Evolutionary conservation across 2,888 invertebrate genomes (phyloP), one percentile per base, ranked within the genome.

Genomic region (Eucriotettix oculatus): DNA sequence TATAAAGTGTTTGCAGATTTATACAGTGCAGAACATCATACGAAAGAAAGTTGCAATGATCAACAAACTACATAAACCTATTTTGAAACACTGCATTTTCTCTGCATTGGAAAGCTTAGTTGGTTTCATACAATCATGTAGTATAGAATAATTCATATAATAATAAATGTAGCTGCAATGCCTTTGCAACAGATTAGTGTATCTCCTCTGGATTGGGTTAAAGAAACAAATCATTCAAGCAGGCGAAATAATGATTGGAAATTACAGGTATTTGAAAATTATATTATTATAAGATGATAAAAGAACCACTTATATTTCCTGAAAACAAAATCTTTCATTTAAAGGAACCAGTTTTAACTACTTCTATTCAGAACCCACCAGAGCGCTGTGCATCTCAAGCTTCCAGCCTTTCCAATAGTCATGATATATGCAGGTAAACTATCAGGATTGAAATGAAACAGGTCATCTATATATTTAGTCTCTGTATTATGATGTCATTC

Each of bases 341-440:
- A 11, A 42, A 64, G 64, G 64, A 64, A 16, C 61, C 64, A 40
- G 59, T 64, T 11, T 64, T 58, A 41, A 61, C 64, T 40, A 61
- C 61, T 43, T 56, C 60, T n/a, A 54, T 57, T 43, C 61, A 58
- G 16, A 57, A 58, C 56, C 58, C 58, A 17, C 62, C 60, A 54
- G 64, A 64, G 52, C 58, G 62, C 14, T 64, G 64, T 60, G 62
- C 61, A 29, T 63, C 63, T 42, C 62, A 64, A 53, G 59, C 63
- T 10, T 64, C 64, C 16, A 63, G 62, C 29, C 61, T 64, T 43
- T 64, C 64, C 14, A 64, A 61, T 52, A 63, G 62, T 52, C 58
- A 63, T 62, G 64, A 64, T 58, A 64, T 64, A 14, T 76, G 73
- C 66, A 75, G 79, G 60, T 63, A 42, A 63, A 44, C 54, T 52